Base-by-base conservation (phyloP, 1,140 invertebrate species). In the Aethina tumida region DNA sequence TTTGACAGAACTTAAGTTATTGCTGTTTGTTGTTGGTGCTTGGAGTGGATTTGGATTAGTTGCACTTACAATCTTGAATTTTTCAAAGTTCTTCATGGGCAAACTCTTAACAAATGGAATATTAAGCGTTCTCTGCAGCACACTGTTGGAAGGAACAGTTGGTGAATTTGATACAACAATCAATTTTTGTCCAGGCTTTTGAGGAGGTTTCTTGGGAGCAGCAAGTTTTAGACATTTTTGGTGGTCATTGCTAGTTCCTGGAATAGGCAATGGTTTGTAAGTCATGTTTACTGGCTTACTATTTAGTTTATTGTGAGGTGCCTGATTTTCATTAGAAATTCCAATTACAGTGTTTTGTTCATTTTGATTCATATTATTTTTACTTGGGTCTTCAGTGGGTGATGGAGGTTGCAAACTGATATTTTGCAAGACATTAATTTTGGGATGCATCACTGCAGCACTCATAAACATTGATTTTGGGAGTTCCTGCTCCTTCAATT, bases 21-120 rank as follows among this genome's bases (percentile, higher is more conserved):
- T 43, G 40, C 45, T 37, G 33, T 39, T 28, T 2, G 40, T 14
- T 26, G 41, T 44, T n/a, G 40, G 36, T 6, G 48, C 22, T 35
- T 48, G 43, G 30, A 49, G 20, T 12, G 45, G 35, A 16, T 36
- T 26, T 7, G 39, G 35, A 45, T 35, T 46, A 19, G 49, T 58
- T 5, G 50, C n/a, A n/a, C n/a, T 47, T 9, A 58, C 47, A 35
- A 60, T 60, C 45, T 59, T 60, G 21, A 60, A 56, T 37, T 60
- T 58, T 19, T 60, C 58, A 17, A 60, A 49, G 45, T 56, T 61
- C 44, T 58, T 55, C 29, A 60, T 49, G 1, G 55, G 47, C 10
- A 62, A 39, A 28, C 54, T 61, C 35, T 60, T 61, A 19, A 60
- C 51, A 30, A 56, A 51, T 13, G 58, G 51, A 26, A 59, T 55